Evolutionary conservation across 2,888 invertebrate genomes (phyloP).

Genomic region (Hirtodrosophila cameraria): DNA sequence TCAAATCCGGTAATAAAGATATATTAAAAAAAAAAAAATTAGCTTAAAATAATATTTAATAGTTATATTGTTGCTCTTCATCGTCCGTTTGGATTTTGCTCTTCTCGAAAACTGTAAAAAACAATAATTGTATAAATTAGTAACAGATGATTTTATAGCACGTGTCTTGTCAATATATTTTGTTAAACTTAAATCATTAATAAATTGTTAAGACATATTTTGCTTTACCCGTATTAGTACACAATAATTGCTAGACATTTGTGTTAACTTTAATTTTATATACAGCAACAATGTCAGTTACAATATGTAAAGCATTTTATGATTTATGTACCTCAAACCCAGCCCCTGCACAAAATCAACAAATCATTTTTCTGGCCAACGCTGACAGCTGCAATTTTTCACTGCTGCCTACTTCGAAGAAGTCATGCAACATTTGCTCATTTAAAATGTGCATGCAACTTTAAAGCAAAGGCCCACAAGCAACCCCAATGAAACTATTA

Average conservation of each 20-base stretch:
- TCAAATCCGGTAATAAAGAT: no score
- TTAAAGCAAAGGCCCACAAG: conserved; percentile 28
- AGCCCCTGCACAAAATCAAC: conserved; percentile 46
- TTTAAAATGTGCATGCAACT: conserved; percentile 31
- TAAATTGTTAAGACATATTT: not conserved
- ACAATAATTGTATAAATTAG: not conserved
- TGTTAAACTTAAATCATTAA: not conserved
- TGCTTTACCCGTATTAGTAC: not conserved
- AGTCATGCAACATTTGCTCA: conserved; percentile 60
- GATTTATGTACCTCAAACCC: conserved; percentile 54
- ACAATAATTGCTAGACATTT: conserved; percentile 50
- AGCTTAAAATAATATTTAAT: conserved; percentile 8
- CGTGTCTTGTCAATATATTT: not conserved
- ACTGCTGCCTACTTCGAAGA: conserved; percentile 42
- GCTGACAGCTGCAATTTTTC: conserved; percentile 75
- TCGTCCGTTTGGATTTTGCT: not conserved
- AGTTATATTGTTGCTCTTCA: conserved; percentile 3
- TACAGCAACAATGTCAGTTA: conserved; percentile 29
- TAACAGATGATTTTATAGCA: not conserved
- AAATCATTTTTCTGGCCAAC: conserved; percentile 62
- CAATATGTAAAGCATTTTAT: conserved; percentile 54
- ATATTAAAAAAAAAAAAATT: no score
- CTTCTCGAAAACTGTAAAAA: conserved; percentile 23
- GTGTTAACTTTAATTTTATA: conserved; percentile 49
- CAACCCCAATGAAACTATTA: conserved; percentile 11